Evolutionary conservation across 2,888 invertebrate genomes (phyloP), one percentile per base, ranked within the genome.

Genomic region (Amiota mariae): DNA sequence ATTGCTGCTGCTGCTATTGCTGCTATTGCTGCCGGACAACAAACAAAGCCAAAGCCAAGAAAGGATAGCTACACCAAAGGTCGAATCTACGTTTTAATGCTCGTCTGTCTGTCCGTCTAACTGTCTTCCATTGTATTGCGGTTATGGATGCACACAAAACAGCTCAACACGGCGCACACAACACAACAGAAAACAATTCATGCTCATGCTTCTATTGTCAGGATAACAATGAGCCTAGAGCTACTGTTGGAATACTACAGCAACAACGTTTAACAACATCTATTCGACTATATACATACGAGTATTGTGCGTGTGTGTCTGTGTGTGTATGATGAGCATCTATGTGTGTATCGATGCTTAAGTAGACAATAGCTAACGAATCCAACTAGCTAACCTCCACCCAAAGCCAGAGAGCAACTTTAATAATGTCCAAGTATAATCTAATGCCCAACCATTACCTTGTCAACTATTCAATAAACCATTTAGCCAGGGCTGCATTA

Each of bases 331-430:
- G 36, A 18, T 48, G 66, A 12, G 77, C 72, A 72, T 74, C 70
- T 56, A 24, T 8, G 20, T 59, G 36, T 71, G 10, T 61, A 48
- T 10, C 59, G 18, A 12, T 64, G 67, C 72, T 73, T 75, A 72
- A 77, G 73, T 80, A 83, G 83, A 83, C 85, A 84, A 84, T 84
- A 77, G 83, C 72, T 76, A 78, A 72, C 49, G 51, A 64, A 48
- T 54, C 51, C 15, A 68, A 54, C 67, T 51, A 67, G 51, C 20
- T 36, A 36, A 36, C 36, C 36, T 1, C 36, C 36, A 36, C 36
- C 6, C 8, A 36, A 6, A 36, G 36, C 8, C 6, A 36, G 36
- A 49, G 18, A 67, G 49, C 67, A 48, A 67, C 20, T 59, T 36
- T 36, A 36, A 36, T 36, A 36, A 36, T 20, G 20, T 59, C 9